Evolutionary conservation across 2,888 invertebrate genomes (phyloP), one percentile per base, ranked within the genome.

Genomic region (Halictus ligatus): DNA sequence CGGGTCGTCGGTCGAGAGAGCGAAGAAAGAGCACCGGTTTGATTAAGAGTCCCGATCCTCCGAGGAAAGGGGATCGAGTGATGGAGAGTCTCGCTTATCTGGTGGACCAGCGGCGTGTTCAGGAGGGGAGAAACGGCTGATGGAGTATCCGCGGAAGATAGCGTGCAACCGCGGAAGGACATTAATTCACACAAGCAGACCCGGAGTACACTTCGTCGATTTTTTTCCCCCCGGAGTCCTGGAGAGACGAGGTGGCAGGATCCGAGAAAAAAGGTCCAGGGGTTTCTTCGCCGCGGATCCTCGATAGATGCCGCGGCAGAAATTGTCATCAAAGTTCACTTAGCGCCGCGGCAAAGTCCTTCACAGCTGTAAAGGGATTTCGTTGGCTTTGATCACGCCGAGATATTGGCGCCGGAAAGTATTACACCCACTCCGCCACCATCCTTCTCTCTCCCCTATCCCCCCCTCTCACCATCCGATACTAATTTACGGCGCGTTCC

Each of bases 261-360:
- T 50, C 50, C 50, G 50, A 46, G 25, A 10, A 25, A 60, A 60
- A 60, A 12, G 60, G 13, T 5, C 13, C 60, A 5, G 8, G 25
- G 60, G 25, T 25, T 60, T 60, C 60, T 60, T 60, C 60, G 54
- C 6, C 60, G 2, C 25, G 25, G 25, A 25, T 1, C 35, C 18
- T 18, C 40, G 75, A 46, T 75, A 58, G 18, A 18, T 29, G 25
- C 46, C 25, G 29, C 74, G 35, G 25, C 67, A 79, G 76, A 85
- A 85, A 80, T 80, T 78, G 77, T 80, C 74, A 78, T 85, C 80
- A 80, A 85, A 86, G 67, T 85, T 85, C 75, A 48, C 77, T 54
- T 77, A 58, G 75, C 48, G 46, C 50, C 21, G 54, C 58, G 72
- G 48, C 77, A 46, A 64, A 86, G 85, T 77, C 58, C 40, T 46